Evolutionary conservation across 2,888 invertebrate species (phyloP).

Genomic region (Himalopsyche kuldschensis): DNA sequence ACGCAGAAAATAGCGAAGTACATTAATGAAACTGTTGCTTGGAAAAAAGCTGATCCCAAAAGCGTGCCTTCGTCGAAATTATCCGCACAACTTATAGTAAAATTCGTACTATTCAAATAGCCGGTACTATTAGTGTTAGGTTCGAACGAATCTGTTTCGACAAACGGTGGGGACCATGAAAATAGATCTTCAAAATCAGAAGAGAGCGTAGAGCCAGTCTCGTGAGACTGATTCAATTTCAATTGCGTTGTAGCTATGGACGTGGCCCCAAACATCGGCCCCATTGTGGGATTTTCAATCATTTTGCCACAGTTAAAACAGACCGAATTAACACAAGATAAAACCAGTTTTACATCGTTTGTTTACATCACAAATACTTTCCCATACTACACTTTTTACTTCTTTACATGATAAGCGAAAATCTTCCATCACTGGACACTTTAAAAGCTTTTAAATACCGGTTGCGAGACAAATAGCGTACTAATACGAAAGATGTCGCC

Average conservation of each 20-base stretch:
- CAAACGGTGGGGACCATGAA: neutral
- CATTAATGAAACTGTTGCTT: conserved; percentile 60
- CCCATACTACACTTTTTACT: too few relatives aligned
- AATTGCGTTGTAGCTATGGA: neutral
- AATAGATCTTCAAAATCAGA: neutral
- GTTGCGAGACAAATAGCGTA: neutral
- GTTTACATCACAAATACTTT: too few relatives aligned
- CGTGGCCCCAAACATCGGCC: neutral
- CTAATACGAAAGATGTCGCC: neutral
- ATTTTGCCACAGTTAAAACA: too few relatives aligned
- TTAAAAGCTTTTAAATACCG: neutral
- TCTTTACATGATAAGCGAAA: too few relatives aligned
- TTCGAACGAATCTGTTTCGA: neutral
- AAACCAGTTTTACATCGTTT: too few relatives aligned
- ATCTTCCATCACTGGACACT: neutral
- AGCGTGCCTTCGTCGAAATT: conserved; percentile 21
- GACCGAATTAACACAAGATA: too few relatives aligned
- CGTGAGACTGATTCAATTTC: neutral
- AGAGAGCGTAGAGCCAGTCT: neutral
- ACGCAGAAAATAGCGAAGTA: conserved; percentile 65
- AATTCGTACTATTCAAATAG: neutral
- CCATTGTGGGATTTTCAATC: neutral
- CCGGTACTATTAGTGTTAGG: neutral
- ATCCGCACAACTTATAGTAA: neutral
- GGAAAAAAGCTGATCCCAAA: conserved; percentile 51